Percentiles rank a stretch among this genome's conserved stretches.
phyloP scores from a whole-genome alignment of 2,113 vertebrate species.

The Petaurus breviceps region DNA sequence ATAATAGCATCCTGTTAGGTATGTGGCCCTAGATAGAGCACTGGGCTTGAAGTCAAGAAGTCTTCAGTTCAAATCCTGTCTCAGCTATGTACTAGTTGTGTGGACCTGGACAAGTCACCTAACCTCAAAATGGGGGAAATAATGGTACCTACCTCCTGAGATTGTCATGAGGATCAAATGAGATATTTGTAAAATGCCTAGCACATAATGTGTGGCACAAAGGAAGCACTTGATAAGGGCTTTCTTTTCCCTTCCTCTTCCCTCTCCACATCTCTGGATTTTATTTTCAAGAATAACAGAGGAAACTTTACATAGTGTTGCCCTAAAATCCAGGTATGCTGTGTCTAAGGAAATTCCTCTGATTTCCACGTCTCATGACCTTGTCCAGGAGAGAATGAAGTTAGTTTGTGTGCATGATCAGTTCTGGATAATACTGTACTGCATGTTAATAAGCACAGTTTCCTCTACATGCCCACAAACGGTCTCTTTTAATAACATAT shows the following conservation, averaged over 20 bases:
- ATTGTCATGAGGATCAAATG: not conserved
- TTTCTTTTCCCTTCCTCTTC: not conserved
- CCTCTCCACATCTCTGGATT: not conserved
- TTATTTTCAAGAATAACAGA: not conserved
- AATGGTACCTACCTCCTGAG: not conserved
- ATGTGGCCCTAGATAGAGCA: not conserved
- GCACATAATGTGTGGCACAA: not conserved
- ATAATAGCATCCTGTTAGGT: not conserved
- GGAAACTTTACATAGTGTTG: no score
- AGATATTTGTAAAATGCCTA: not conserved
- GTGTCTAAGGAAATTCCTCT: no score
- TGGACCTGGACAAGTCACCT: not conserved
- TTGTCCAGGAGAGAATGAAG: not conserved
- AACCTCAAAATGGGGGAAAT: not conserved
- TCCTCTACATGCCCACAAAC: not conserved
- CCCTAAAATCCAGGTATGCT: not conserved
- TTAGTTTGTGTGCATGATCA: not conserved
- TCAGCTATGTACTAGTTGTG: no score
- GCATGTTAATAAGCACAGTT: not conserved
- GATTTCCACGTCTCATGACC: no score
- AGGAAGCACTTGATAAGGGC: not conserved
- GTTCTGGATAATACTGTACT: not conserved
- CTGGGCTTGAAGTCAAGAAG: not conserved
- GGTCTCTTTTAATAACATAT: not conserved
- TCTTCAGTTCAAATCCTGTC: not conserved